A percentile compares a stretch with the other conserved stretches of the same genome.
These are phyloP conservation scores for Caenorhabditis panamensis DNA, from an alignment of 2,888 invertebrate genomes.

Conservation along the genomic window DNA sequence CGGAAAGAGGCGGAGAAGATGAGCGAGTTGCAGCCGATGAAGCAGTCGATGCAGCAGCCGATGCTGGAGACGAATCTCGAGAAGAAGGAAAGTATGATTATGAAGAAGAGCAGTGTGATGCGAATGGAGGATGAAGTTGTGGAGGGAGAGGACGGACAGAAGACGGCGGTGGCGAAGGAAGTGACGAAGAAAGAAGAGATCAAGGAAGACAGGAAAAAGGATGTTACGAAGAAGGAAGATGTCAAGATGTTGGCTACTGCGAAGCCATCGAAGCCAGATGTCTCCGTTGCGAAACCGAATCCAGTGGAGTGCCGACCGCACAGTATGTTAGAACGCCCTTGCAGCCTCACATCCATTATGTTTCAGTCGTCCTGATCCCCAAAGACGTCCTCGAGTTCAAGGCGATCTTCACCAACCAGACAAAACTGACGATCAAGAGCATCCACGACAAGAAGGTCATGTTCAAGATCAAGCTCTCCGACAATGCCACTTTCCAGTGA, in stretches of 20 bases:
- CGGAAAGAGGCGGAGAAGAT: not conserved
- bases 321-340: not conserved
- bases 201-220: slow-evolving; percentile 14
- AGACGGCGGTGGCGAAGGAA: not conserved
- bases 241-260: too few species aligned
- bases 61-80: too few species aligned
- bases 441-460: slow-evolving; percentile 39
- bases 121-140: too few species aligned
- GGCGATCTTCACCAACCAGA: slow-evolving; percentile 9
- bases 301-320: slow-evolving; percentile 7
- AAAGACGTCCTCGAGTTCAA: slow-evolving; percentile 10
- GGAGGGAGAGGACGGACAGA: too few species aligned
- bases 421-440: slow-evolving; percentile 25
- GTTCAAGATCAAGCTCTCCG: slow-evolving; percentile 45
- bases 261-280: slow-evolving; percentile 4
- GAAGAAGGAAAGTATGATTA: too few species aligned
- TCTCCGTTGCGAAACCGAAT: not conserved
- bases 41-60: too few species aligned
- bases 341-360: not conserved
- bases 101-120: too few species aligned
- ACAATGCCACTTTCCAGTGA: slow-evolving; percentile 30
- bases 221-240: not conserved
- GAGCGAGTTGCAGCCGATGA: not conserved
- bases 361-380: slow-evolving; percentile 21
- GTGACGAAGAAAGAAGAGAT: not conserved